These are phyloP conservation scores for Morelia viridis DNA, from an alignment of 2,797 vertebrate species.

Conservation along the genomic window DNA sequence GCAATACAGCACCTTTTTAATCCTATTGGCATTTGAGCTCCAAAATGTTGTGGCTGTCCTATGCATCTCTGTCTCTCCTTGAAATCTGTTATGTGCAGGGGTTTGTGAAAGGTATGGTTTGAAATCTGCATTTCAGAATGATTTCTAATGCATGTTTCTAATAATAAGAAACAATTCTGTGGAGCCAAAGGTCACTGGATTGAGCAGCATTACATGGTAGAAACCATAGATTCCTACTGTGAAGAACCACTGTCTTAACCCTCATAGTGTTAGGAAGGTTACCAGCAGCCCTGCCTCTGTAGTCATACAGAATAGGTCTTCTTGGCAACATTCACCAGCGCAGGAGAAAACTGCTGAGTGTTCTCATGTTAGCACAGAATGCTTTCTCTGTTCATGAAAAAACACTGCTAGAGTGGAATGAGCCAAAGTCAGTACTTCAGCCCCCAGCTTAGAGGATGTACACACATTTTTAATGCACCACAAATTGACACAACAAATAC, in stretches of 20 bases:
- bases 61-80: constrained; percentile 22
- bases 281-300: neutral
- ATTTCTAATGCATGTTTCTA: neutral
- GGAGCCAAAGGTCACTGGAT: neutral
- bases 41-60: constrained; percentile 23
- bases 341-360: neutral
- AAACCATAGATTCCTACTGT: neutral
- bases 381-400: neutral
- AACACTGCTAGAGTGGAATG: constrained; percentile 9
- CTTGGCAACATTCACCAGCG: neutral
- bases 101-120: neutral
- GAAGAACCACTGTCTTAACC: neutral
- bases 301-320: neutral
- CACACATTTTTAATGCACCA: constrained; percentile 20
- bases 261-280: neutral
- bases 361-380: neutral
- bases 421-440: constrained; percentile 32
- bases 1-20: neutral
- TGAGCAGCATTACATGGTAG: neutral
- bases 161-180: neutral
- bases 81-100: constrained; percentile 23
- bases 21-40: constrained; percentile 11
- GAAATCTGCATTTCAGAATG: neutral
- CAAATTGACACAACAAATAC: constrained; percentile 54
- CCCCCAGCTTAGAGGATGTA: constrained; percentile 34